phyloP scores from a whole-genome alignment of 1,140 invertebrate species.

The Magallana angulata region DNA sequence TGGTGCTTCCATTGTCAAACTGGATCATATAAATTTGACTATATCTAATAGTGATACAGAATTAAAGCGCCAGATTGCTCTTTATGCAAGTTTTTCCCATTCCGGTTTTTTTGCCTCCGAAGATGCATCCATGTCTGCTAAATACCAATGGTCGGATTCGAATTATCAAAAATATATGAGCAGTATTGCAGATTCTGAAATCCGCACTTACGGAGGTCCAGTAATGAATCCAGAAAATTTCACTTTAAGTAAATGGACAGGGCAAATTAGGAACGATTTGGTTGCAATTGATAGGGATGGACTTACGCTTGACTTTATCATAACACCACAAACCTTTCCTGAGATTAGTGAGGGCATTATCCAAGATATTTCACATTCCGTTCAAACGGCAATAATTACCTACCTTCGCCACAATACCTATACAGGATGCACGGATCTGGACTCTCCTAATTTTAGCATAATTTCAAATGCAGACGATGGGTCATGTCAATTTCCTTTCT shows the following conservation, averaged over 20 bases:
- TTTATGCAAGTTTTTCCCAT: slow-evolving; percentile 43
- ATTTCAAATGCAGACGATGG: slow-evolving; percentile 70
- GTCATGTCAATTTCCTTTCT: slow-evolving; percentile 58
- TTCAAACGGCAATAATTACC: slow-evolving; percentile 54
- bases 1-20: slow-evolving; percentile 61
- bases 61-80: slow-evolving; percentile 40
- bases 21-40: slow-evolving; percentile 46
- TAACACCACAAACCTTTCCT: slow-evolving; percentile 58
- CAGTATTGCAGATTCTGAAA: slow-evolving; percentile 43
- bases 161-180: slow-evolving; percentile 45
- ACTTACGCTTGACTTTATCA: slow-evolving; percentile 62
- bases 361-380: slow-evolving; percentile 40
- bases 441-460: slow-evolving; percentile 71
- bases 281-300: slow-evolving; percentile 63
- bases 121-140: background rate
- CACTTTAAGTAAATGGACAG: slow-evolving; percentile 57
- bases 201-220: slow-evolving; percentile 54
- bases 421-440: slow-evolving; percentile 66
- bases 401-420: slow-evolving; percentile 71
- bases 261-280: slow-evolving; percentile 55
- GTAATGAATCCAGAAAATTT: slow-evolving; percentile 56
- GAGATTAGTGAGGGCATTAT: slow-evolving; percentile 56
- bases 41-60: slow-evolving; percentile 33
- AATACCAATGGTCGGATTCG: background rate
- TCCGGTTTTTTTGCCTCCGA: slow-evolving; percentile 4